A percentile compares a stretch with the other conserved stretches of the same genome.
Evolutionary conservation across 1,140 invertebrate genomes (phyloP).

Genomic region (Hylaeus anthracinus): DNA sequence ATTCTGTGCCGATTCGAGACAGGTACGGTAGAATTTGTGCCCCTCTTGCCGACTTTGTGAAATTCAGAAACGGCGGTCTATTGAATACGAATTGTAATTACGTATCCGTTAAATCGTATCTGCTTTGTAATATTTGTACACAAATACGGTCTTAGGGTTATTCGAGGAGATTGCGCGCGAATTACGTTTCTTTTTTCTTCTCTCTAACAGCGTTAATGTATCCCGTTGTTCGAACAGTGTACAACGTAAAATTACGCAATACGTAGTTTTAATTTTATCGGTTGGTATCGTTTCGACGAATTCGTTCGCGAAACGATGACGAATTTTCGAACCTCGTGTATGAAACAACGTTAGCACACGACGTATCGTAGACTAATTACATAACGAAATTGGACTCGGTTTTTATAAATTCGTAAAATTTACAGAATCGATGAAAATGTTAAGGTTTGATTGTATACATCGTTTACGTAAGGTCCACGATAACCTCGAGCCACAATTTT

Average conservation of each 20-base stretch:
- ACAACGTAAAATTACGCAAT: not conserved
- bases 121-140: not conserved
- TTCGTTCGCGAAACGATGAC: not conserved
- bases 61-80: too few relatives aligned
- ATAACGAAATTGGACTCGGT: not conserved
- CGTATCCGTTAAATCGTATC: not conserved
- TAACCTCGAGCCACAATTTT: slow-evolving; percentile 65
- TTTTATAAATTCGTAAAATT: not conserved
- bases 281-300: not conserved
- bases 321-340: slow-evolving; percentile 22
- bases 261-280: too few relatives aligned
- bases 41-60: not conserved
- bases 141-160: not conserved
- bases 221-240: not conserved
- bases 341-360: slow-evolving; percentile 27
- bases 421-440: not conserved
- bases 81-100: not conserved
- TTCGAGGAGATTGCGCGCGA: not conserved
- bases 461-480: not conserved
- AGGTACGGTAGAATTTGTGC: not conserved
- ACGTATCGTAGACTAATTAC: not conserved
- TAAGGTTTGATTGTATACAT: not conserved
- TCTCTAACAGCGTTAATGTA: not conserved
- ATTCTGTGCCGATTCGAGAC: not conserved
- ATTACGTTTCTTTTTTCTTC: not conserved